Percentiles rank a stretch among this genome's conserved stretches.
Evolutionary conservation across 2,113 vertebrate species (phyloP).

Genomic region (Bothrops jararaca): DNA sequence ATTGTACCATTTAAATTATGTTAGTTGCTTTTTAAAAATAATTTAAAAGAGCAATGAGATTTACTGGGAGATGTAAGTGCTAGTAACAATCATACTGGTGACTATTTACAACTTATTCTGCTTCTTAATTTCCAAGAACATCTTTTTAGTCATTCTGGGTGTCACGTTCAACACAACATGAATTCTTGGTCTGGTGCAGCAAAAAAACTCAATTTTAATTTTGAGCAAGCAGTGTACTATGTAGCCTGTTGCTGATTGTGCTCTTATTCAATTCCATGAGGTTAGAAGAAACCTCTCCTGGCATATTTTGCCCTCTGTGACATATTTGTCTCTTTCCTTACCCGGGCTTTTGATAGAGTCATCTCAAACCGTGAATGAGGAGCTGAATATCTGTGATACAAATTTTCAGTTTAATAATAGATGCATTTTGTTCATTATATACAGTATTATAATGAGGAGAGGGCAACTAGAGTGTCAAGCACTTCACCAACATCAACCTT

Average conservation of each 20-base stretch:
- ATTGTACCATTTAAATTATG: constrained; percentile 27
- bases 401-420: background rate
- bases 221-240: background rate
- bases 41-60: background rate
- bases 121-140: background rate
- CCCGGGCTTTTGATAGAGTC: too few species aligned
- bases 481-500: background rate
- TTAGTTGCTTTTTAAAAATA: background rate
- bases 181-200: background rate
- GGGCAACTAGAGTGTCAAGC: background rate
- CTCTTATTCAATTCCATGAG: background rate
- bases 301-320: too few species aligned
- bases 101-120: background rate
- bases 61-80: background rate
- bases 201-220: background rate
- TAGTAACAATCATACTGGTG: background rate
- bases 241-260: background rate
- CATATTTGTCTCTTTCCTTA: background rate
- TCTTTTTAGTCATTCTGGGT: background rate
- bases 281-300: too few species aligned
- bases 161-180: background rate
- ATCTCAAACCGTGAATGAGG: background rate
- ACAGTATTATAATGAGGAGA: background rate
- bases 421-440: background rate
- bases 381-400: background rate